These are phyloP conservation scores for Leptosomus discolor DNA, from an alignment of 2,113 vertebrate genomes.

Conservation along the genomic window DNA sequence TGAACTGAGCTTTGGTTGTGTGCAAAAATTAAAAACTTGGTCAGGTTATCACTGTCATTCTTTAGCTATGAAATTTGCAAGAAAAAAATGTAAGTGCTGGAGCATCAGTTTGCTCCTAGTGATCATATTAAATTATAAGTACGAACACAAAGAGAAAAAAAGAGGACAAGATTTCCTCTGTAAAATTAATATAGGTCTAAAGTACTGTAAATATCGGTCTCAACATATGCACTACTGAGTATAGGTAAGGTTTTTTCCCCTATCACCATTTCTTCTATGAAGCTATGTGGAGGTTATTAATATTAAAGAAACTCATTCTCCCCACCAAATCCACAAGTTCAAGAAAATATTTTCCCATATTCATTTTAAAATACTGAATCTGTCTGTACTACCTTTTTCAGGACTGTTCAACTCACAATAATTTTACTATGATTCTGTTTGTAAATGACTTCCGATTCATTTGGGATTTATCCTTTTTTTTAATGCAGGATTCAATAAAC, in stretches of 20 bases:
- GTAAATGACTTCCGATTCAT: neutral
- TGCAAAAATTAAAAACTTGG: neutral
- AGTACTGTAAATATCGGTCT: slow-evolving; percentile 50
- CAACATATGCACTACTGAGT: neutral
- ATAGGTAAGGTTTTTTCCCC: slow-evolving; percentile 24
- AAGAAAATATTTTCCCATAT: neutral
- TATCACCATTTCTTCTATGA: neutral
- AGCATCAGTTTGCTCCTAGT: neutral
- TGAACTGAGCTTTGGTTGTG: neutral
- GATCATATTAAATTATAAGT: neutral
- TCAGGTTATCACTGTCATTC: neutral
- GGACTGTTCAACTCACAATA: neutral
- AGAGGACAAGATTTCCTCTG: neutral
- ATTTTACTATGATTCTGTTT: neutral
- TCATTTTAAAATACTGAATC: neutral
- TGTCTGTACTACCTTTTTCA: neutral
- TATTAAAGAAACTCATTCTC: neutral
- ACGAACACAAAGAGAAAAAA: neutral
- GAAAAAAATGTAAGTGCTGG: neutral
- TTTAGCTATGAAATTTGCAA: neutral
- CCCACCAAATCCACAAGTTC: neutral
- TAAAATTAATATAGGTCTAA: slow-evolving; percentile 37
- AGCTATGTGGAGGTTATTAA: neutral
- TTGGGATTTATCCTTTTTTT: neutral
- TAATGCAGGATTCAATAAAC: neutral